Evolutionary conservation across 2,113 vertebrate genomes (phyloP).

Genomic region (Scartelaos histophorus): DNA sequence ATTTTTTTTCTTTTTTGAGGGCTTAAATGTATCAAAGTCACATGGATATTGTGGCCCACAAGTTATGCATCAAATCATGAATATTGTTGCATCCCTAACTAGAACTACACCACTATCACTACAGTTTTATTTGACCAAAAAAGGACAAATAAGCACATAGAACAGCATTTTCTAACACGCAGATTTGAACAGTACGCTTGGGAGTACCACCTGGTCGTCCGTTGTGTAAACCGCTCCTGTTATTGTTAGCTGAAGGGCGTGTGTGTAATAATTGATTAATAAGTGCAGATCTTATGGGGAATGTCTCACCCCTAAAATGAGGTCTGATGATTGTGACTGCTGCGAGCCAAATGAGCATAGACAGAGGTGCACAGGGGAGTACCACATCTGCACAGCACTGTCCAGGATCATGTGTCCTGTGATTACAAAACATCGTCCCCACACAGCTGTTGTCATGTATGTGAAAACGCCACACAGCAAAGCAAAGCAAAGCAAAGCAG

Average conservation of each 20-base stretch:
- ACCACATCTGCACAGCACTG: conserved; percentile 75
- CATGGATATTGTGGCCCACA: no score
- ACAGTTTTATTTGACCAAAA: not conserved
- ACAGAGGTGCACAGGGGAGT: conserved; percentile 69
- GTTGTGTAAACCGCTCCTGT: conserved; percentile 33
- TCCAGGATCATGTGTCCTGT: conserved; percentile 76
- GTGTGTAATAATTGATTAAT: conserved; percentile 70
- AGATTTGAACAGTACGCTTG: not conserved
- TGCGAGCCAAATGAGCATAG: conserved; percentile 64
- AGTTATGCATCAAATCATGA: no score
- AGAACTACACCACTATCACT: no score
- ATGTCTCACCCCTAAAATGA: conserved; percentile 72
- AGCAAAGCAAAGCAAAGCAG: not conserved
- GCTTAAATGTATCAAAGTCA: no score
- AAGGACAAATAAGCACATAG: not conserved
- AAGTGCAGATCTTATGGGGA: conserved; percentile 68
- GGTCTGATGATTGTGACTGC: conserved; percentile 54
- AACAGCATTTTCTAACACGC: not conserved
- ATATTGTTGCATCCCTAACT: no score
- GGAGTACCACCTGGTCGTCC: conserved; percentile 51
- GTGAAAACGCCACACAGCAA: conserved; percentile 43
- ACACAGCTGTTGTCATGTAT: conserved; percentile 72
- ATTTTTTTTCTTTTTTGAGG: no score
- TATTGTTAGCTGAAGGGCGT: conserved; percentile 49
- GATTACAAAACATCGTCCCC: conserved; percentile 70